Evolutionary conservation across 1,140 invertebrate species (phyloP).

Genomic region (Maconellicoccus hirsutus): DNA sequence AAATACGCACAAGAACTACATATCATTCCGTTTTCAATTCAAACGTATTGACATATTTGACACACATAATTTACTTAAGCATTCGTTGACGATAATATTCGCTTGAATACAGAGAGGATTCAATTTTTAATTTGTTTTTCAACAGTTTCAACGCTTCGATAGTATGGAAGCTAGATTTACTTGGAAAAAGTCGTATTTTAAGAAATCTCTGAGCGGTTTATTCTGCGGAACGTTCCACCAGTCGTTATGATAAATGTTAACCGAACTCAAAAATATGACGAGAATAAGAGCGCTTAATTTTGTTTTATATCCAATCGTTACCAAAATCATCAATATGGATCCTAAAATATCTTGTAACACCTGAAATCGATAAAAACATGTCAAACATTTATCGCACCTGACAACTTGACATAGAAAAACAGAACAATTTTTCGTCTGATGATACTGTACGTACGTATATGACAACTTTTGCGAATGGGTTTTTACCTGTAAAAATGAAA

Average conservation of each 20-base stretch:
- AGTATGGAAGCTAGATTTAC: slow-evolving; percentile 38
- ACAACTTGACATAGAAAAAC: too few species aligned
- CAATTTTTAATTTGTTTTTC: too few species aligned
- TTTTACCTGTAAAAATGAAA: slow-evolving; percentile 74
- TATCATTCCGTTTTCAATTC: neutral
- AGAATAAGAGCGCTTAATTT: slow-evolving; percentile 93
- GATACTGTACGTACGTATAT: too few species aligned
- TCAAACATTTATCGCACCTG: slow-evolving; percentile 21
- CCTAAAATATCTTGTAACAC: slow-evolving; percentile 84
- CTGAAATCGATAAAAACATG: slow-evolving; percentile 38
- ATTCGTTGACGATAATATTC: too few species aligned
- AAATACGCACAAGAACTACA: too few species aligned
- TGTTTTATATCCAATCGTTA: slow-evolving; percentile 96
- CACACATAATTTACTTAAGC: too few species aligned
- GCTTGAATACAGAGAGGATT: too few species aligned
- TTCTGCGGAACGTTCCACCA: slow-evolving; percentile 95
- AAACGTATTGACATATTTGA: too few species aligned
- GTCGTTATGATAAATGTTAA: slow-evolving; percentile 96
- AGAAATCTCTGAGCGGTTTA: slow-evolving; percentile 92
- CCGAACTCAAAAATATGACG: slow-evolving; percentile 72
- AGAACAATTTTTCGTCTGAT: too few species aligned
- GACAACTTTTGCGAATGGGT: too few species aligned
- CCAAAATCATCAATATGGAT: slow-evolving; percentile 86
- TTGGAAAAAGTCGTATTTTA: slow-evolving; percentile 99
- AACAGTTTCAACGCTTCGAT: too few species aligned